Base-by-base conservation (phyloP, 1,140 invertebrate genomes). In the Aphaenogaster ashmeadi region DNA sequence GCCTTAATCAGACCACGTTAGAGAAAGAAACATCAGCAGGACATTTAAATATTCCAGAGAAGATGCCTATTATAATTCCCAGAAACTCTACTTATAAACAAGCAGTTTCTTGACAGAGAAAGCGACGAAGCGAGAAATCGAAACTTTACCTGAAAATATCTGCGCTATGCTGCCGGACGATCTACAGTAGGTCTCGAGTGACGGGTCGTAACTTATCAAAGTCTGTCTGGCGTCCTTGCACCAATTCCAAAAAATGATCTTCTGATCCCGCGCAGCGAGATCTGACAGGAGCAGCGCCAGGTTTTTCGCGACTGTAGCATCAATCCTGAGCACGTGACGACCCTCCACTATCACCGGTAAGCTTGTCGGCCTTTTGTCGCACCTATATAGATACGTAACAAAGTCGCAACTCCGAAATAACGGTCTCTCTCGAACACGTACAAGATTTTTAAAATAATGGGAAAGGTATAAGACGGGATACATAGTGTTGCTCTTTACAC, bases 291-390 rank as follows among this genome's bases (percentile, higher is more conserved):
- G 92, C 15, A 94, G 77, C 18, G 90, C 87, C 7, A 95, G 87
- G 89, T 95, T 95, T 93, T 97, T 96, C 2, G 96, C 96, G 13
- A 97, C 96, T 4, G 97, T 97, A 0, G 96, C 95, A 92, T 97
- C 97, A 86, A 97, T 97, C 47, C 95, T 95, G 38, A 93, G 93
- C 72, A 97, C 95, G 90, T 97, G 96, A 74, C 95, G 93, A 7
- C 97, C 97, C 90, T 97, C 96, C 36, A 98, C 93, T 56, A 97
- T 93, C 60, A 97, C 96, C 7, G 94, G 92, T 69, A 93, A 90
- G 6, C 89, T 91, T n/a, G 89, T 86, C 13, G 87, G 74, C 27
- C 88, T 94, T 64, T 52, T 91, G 58, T 94, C 93, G 33, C 93
- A 95, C 90, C 93, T 95, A n/a, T n/a, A n/a, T n/a, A 71, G 75